Conservation (phyloP, 2,113 vertebrate species). For the Tamias sibiricus region DNA sequence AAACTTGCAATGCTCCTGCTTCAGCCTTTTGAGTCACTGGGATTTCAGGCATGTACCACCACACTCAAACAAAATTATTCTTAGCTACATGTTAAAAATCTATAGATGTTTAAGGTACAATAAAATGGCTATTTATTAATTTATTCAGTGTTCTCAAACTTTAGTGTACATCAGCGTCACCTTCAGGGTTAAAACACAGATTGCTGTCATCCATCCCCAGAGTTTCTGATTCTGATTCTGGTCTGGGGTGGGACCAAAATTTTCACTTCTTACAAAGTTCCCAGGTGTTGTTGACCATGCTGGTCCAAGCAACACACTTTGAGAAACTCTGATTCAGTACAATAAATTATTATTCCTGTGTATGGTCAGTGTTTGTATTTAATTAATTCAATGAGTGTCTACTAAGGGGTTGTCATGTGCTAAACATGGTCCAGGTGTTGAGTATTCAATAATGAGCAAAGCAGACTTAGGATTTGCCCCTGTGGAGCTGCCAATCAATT, state of each 20-base stretch:
- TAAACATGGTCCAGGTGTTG: neutral
- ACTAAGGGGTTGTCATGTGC: neutral
- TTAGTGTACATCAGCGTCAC: neutral
- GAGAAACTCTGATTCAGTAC: neutral
- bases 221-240: conserved; percentile 2
- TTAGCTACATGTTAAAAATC: neutral
- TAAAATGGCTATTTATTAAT: neutral
- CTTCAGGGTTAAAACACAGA: neutral
- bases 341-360: neutral
- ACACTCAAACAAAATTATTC: neutral
- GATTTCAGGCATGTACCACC: no score
- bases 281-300: neutral
- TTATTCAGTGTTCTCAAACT: neutral
- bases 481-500: neutral
- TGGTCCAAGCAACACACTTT: neutral
- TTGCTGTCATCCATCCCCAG: neutral
- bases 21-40: no score
- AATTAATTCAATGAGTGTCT: neutral
- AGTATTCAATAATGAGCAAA: neutral
- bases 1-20: no score
- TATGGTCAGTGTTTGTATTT: neutral
- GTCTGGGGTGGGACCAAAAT: neutral
- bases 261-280: neutral
- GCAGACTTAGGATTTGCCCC: neutral
- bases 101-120: neutral